Percentiles rank a stretch among this genome's conserved stretches.
These are phyloP conservation scores for Sesamia inferens DNA, from an alignment of 2,888 invertebrate genomes.

Conservation along the genomic window DNA sequence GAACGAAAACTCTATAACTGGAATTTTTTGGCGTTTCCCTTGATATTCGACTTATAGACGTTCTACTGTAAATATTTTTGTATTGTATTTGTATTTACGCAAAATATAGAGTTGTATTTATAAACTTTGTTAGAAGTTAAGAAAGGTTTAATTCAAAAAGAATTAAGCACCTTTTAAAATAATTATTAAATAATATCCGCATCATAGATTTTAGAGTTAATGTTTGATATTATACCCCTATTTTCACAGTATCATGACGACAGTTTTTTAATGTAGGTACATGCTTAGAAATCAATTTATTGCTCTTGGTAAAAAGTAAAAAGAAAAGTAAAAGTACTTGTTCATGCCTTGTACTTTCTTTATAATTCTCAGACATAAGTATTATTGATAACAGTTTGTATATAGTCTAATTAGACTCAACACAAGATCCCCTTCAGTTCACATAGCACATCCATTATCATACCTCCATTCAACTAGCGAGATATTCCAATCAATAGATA, in stretches of 20 bases:
- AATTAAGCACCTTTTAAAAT: too few species aligned
- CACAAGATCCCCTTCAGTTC: constrained; percentile 5
- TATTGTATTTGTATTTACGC: background rate
- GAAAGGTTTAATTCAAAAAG: background rate
- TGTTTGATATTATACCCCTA: background rate
- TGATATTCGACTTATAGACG: too few species aligned
- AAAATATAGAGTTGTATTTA: background rate
- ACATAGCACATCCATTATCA: constrained; percentile 13
- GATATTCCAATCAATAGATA: constrained; percentile 9
- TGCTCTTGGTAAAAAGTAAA: too few species aligned
- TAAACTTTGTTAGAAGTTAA: background rate
- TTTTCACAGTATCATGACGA: background rate
- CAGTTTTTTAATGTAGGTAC: background rate
- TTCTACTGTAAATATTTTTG: too few species aligned
- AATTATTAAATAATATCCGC: too few species aligned
- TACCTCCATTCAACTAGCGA: background rate
- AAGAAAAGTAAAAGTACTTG: background rate
- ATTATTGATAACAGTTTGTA: background rate
- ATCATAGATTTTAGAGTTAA: background rate
- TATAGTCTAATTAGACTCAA: constrained; percentile 5
- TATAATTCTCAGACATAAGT: background rate
- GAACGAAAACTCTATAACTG: too few species aligned
- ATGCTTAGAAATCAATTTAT: background rate
- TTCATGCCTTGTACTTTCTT: background rate
- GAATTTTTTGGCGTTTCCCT: too few species aligned